These are phyloP conservation scores for Eupithecia insigniata DNA, from an alignment of 2,888 invertebrate genomes.

Conservation along the genomic window DNA sequence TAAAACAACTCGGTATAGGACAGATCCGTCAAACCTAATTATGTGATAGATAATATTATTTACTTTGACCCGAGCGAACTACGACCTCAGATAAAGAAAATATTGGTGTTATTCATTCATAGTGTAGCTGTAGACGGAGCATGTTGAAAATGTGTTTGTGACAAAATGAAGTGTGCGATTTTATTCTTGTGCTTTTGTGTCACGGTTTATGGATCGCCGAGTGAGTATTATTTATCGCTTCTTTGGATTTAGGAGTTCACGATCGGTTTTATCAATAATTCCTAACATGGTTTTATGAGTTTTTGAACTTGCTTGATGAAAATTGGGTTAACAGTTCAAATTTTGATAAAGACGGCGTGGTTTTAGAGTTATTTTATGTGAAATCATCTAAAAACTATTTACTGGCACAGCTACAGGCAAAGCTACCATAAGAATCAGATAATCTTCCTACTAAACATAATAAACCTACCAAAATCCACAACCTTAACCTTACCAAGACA, in stretches of 20 bases:
- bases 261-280: slow-evolving; percentile 21
- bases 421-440: too few relatives aligned
- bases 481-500: not conserved
- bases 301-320: slow-evolving; percentile 1
- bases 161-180: slow-evolving; percentile 73
- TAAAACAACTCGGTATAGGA: slow-evolving; percentile 36
- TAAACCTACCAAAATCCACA: not conserved
- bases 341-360: not conserved
- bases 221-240: slow-evolving; percentile 59
- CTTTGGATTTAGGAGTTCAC: slow-evolving; percentile 23
- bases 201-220: slow-evolving; percentile 66
- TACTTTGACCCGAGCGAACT: slow-evolving; percentile 67
- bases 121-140: slow-evolving; percentile 56
- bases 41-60: slow-evolving; percentile 68
- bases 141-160: slow-evolving; percentile 50
- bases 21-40: slow-evolving; percentile 65
- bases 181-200: slow-evolving; percentile 68
- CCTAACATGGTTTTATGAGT: slow-evolving; percentile 14
- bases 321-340: not conserved
- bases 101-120: slow-evolving; percentile 66
- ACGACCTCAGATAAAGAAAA: slow-evolving; percentile 62
- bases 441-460: not conserved
- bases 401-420: too few relatives aligned
- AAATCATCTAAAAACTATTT: not conserved
- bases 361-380: not conserved